phyloP scores from a whole-genome alignment of 2,113 vertebrate genomes.

The Condylura cristata region DNA sequence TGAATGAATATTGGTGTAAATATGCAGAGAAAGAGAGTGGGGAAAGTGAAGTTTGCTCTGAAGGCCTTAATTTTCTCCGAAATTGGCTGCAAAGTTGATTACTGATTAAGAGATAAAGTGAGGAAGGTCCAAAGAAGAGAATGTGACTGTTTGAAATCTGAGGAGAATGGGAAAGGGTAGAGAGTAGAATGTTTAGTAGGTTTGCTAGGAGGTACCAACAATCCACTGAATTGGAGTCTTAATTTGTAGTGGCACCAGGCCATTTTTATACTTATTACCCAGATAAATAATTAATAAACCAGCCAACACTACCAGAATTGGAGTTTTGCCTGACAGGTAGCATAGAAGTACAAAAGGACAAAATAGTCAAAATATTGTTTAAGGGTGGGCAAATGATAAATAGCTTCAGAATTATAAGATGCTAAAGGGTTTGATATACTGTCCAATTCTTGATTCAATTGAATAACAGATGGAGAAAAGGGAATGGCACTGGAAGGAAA shows the following conservation, averaged over 20 bases:
- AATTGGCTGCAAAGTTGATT: not conserved
- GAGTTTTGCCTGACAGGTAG: not conserved
- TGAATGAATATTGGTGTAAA: not conserved
- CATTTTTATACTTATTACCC: slow-evolving; percentile 1
- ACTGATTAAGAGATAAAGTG: not conserved
- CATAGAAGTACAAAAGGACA: not conserved
- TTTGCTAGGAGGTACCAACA: not conserved
- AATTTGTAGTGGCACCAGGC: not conserved
- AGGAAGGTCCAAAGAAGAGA: not conserved
- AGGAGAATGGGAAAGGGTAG: not conserved
- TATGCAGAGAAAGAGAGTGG: not conserved
- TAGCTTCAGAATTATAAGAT: slow-evolving; percentile 43
- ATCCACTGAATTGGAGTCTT: not conserved
- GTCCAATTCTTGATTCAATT: not conserved
- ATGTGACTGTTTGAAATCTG: not conserved
- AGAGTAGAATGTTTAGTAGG: not conserved
- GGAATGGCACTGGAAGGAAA: not conserved
- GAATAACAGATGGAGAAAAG: not conserved
- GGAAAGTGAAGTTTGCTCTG: not conserved
- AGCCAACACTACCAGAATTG: not conserved
- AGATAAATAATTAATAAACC: not conserved
- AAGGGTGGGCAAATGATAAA: not conserved
- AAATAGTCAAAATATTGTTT: not conserved
- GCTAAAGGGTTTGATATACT: not conserved
- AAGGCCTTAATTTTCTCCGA: not conserved